Percentiles rank a stretch among this genome's conserved stretches.
These are phyloP conservation scores for Eurystomus gularis DNA, from an alignment of 2,113 vertebrate genomes.

Conservation along the genomic window DNA sequence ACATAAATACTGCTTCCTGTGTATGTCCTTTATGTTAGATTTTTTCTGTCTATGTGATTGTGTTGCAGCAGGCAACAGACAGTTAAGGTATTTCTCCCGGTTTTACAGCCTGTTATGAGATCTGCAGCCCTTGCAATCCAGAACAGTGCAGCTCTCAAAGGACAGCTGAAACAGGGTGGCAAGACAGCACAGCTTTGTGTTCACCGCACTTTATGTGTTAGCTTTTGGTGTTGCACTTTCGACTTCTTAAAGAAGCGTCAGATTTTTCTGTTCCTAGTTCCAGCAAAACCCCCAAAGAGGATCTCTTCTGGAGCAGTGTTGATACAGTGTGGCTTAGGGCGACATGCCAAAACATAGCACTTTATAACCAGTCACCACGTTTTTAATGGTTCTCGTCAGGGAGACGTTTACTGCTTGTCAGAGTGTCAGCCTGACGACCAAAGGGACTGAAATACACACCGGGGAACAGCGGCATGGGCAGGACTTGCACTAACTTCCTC, in stretches of 20 bases:
- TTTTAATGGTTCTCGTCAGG: conserved; percentile 31
- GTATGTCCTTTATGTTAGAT: neutral
- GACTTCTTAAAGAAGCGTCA: neutral
- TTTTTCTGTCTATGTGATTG: accelerated
- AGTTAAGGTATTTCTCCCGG: neutral
- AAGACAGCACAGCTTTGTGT: conserved; percentile 30
- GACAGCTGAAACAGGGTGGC: neutral
- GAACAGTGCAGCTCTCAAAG: neutral
- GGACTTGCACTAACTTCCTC: neutral
- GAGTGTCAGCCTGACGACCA: neutral
- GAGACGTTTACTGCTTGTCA: neutral
- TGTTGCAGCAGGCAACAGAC: neutral
- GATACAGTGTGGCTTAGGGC: neutral
- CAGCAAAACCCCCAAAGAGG: neutral
- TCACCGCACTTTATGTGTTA: neutral
- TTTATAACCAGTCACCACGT: neutral
- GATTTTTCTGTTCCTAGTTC: conserved; percentile 1
- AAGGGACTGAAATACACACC: neutral
- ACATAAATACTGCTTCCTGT: neutral
- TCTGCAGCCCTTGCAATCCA: neutral
- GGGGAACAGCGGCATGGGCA: neutral
- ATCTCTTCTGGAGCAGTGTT: neutral
- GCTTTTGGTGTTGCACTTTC: neutral
- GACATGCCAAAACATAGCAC: neutral
- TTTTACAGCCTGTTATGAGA: neutral